These are phyloP conservation scores for Vulpes vulpes DNA, from an alignment of 2,113 vertebrate genomes.

Conservation along the genomic window DNA sequence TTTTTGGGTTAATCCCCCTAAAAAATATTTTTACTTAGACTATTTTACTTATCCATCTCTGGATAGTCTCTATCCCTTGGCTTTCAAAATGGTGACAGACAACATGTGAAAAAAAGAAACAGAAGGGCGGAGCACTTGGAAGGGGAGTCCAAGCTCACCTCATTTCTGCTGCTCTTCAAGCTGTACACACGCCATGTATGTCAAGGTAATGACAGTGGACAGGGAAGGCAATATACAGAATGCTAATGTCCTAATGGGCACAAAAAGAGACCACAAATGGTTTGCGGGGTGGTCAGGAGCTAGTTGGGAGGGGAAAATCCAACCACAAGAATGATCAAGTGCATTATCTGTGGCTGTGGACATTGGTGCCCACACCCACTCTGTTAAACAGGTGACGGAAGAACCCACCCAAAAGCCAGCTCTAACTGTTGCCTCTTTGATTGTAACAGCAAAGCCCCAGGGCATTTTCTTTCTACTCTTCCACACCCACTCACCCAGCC, in stretches of 20 bases:
- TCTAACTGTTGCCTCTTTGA: background rate
- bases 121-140: background rate
- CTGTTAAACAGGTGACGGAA: background rate
- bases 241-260: accelerated
- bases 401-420: background rate
- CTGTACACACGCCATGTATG: accelerated
- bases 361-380: too few species aligned
- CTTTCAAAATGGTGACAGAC: constrained; percentile 23
- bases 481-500: background rate
- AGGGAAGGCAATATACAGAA: background rate
- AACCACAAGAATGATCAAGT: background rate
- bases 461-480: background rate
- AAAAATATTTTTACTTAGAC: constrained; percentile 27
- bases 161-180: background rate
- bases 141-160: background rate
- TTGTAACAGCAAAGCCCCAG: background rate
- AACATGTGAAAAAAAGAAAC: background rate
- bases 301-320: background rate
- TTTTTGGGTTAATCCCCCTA: background rate
- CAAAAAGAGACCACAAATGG: background rate
- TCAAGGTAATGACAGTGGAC: background rate
- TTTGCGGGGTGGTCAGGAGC: background rate
- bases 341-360: background rate
- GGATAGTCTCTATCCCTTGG: background rate
- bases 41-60: background rate